Evolutionary conservation across 2,888 invertebrate genomes (phyloP), one percentile per base, ranked within the genome.

Genomic region (Ditula angustiorana): DNA sequence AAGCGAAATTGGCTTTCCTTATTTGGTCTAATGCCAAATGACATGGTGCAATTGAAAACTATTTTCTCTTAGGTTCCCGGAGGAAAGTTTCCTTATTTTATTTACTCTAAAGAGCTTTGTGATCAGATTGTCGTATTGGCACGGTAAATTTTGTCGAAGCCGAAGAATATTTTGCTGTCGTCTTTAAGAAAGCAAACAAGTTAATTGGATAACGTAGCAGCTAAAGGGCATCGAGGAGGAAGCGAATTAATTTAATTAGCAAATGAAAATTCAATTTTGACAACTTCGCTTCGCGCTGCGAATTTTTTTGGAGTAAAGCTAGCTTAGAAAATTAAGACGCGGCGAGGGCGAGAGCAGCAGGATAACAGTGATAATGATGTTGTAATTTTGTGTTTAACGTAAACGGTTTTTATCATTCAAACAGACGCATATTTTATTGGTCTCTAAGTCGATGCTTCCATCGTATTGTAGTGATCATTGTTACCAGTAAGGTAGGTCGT

Each of bases 1-100:
- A 64, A 67, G 59, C 60, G 59, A 62, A 71, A 61, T 61, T 63
- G 66, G 55, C 64, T 69, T 66, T 58, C 72, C 70, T 76, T 72
- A 75, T 77, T 81, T 81, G 79, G 79, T 75, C 63, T 77, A 77
- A 76, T 73, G 81, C 80, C 78, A 80, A 81, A 77, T 72, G 74
- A 76, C 71, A 76, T 74, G 69, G 70, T 50, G 64, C 71, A 68
- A 77, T 81, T 76, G 75, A 76, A 77, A 73, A 75, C 75, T 70
- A 71, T 74, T 71, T 70, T 70, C 71, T 66, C 44, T 59, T 56
- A 21, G 47, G 58, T 41, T 30, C 44, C 19, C 49, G 37, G 52
- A 24, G 35, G 59, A 47, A 56, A 59, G 53, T 47, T 46, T 46
- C 55, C 41, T 66, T 61, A 64, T 64, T 69, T 66, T 61, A 64